Evolutionary conservation across 2,888 invertebrate species (phyloP).

Genomic region (Platynereis dumerilii): DNA sequence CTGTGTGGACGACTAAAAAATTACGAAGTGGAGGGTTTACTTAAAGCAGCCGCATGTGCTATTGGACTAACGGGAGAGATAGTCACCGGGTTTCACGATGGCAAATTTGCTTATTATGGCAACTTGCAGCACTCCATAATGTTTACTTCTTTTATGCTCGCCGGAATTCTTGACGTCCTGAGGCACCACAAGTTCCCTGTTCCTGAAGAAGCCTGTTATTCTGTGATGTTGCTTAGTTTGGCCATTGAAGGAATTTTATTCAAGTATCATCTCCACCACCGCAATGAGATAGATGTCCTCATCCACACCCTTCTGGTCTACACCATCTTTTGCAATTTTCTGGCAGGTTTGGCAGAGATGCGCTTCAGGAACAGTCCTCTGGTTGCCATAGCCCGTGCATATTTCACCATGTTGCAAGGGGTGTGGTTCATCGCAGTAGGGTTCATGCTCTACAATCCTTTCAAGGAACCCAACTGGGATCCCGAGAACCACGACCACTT

Average conservation of each 20-base stretch:
- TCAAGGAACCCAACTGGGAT: conserved; percentile 56
- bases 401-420: conserved; percentile 66
- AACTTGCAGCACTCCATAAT: conserved; percentile 68
- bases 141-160: conserved; percentile 66
- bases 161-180: conserved; percentile 63
- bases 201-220: conserved; percentile 64
- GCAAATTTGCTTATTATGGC: conserved; percentile 56
- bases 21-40: conserved; percentile 45
- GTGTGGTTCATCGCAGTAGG: conserved; percentile 67
- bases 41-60: conserved; percentile 47
- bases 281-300: conserved; percentile 56
- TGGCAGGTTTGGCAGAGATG: conserved; percentile 61
- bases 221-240: conserved; percentile 59
- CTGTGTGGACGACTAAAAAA: conserved; percentile 42
- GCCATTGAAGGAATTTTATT: conserved; percentile 65
- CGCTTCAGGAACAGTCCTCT: conserved; percentile 57
- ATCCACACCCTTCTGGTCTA: conserved; percentile 65
- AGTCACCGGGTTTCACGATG: conserved; percentile 58
- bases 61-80: conserved; percentile 60
- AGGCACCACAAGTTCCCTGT: conserved; percentile 54
- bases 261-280: conserved; percentile 65
- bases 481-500: conserved; percentile 59
- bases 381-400: conserved; percentile 59
- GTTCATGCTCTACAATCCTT: conserved; percentile 66
- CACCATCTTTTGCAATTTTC: conserved; percentile 55